Conservation (phyloP, 1,140 invertebrate species). For the Bombus superbus region DNA sequence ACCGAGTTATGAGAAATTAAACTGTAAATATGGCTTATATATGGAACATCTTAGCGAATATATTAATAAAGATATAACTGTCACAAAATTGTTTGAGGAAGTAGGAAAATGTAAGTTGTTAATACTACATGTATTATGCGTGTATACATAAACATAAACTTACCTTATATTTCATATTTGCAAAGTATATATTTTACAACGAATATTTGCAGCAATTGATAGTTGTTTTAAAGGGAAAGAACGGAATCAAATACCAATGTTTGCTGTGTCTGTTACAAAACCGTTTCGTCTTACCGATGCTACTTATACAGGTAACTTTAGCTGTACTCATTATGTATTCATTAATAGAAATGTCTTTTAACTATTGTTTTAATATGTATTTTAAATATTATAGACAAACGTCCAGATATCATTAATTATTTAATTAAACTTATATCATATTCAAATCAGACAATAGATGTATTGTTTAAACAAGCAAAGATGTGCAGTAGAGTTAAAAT, state of each 20-base stretch:
- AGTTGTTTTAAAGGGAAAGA: slow-evolving; percentile 70
- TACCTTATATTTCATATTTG: neutral
- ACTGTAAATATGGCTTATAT: slow-evolving; percentile 72
- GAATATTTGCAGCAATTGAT: slow-evolving; percentile 71
- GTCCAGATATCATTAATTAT: slow-evolving; percentile 38
- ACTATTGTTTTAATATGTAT: neutral
- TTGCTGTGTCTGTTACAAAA: slow-evolving; percentile 72
- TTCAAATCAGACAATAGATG: slow-evolving; percentile 59
- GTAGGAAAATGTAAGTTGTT: slow-evolving; percentile 73
- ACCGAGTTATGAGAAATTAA: slow-evolving; percentile 73
- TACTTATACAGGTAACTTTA: slow-evolving; percentile 65
- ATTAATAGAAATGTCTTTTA: slow-evolving; percentile 9
- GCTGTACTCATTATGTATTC: slow-evolving; percentile 10
- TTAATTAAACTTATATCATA: slow-evolving; percentile 67
- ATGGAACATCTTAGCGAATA: slow-evolving; percentile 73
- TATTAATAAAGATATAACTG: slow-evolving; percentile 71
- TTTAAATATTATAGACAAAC: slow-evolving; percentile 54
- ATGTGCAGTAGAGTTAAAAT: slow-evolving; percentile 62
- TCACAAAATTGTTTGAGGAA: slow-evolving; percentile 75
- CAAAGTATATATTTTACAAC: neutral
- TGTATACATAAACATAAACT: neutral
- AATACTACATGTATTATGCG: neutral
- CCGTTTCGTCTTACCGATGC: slow-evolving; percentile 73
- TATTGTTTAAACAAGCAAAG: slow-evolving; percentile 66
- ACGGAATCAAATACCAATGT: slow-evolving; percentile 77